These are phyloP conservation scores for Nipponia nippon DNA, from an alignment of 2,113 vertebrate species.

Conservation along the genomic window DNA sequence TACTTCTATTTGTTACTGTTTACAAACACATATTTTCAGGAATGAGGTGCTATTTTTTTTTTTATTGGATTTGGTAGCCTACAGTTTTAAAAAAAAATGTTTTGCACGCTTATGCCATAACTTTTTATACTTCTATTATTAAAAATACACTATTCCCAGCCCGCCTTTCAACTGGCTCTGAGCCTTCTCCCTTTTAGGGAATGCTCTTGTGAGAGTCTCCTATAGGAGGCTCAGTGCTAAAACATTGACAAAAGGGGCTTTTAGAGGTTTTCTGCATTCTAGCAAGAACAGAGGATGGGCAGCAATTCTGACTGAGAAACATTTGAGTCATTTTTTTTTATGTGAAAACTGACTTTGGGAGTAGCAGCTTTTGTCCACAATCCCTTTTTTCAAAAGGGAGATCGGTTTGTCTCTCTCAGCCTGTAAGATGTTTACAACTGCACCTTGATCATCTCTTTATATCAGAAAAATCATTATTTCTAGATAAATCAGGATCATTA, in stretches of 20 bases:
- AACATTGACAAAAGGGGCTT: neutral
- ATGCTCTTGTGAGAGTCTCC: neutral
- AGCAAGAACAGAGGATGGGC: neutral
- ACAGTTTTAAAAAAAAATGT: neutral
- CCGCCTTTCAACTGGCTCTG: neutral
- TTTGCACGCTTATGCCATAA: neutral
- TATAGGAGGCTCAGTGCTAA: neutral
- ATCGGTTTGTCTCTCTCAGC: neutral
- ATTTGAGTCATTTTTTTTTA: neutral
- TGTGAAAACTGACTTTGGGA: neutral
- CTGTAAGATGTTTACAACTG: neutral
- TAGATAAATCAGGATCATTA: neutral
- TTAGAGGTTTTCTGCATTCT: neutral
- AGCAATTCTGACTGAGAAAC: neutral
- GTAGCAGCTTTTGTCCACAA: neutral
- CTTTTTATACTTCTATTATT: neutral
- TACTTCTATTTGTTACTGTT: neutral
- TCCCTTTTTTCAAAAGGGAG: neutral
- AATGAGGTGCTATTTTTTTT: neutral
- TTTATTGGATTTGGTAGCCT: neutral
- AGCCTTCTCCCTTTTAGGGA: neutral
- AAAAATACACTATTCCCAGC: neutral
- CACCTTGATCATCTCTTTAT: neutral
- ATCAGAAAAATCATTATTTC: neutral
- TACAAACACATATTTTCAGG: neutral